phyloP scores from a whole-genome alignment of 2,797 vertebrate genomes.

The Silurus aristotelis region DNA sequence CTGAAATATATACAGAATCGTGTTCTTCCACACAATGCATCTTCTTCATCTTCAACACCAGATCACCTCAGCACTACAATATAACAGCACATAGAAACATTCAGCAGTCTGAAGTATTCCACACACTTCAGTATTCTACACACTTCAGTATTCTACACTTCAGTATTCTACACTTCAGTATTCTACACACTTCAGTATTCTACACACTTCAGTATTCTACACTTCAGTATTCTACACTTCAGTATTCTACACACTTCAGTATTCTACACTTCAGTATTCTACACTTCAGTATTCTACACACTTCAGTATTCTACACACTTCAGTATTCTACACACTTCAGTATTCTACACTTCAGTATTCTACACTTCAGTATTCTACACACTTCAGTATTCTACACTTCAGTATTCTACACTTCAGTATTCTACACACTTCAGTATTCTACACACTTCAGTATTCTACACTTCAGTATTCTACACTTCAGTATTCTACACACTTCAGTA shows the following conservation, averaged over 20 bases:
- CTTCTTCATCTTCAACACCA: background rate
- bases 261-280: background rate
- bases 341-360: too few species aligned
- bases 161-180: background rate
- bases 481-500: background rate
- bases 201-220: background rate
- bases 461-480: too few species aligned
- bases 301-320: background rate
- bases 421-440: too few species aligned
- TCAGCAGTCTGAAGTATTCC: background rate
- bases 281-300: background rate
- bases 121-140: background rate
- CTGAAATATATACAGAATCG: background rate
- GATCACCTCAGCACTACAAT: background rate
- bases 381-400: too few species aligned
- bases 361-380: too few species aligned
- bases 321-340: too few species aligned
- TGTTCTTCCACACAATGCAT: background rate
- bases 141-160: background rate
- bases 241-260: background rate
- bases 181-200: background rate
- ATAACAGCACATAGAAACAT: background rate
- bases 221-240: background rate
- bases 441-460: too few species aligned
- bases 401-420: too few species aligned